Evolutionary conservation across 2,888 invertebrate species (phyloP).

Genomic region (Spodoptera picta): DNA sequence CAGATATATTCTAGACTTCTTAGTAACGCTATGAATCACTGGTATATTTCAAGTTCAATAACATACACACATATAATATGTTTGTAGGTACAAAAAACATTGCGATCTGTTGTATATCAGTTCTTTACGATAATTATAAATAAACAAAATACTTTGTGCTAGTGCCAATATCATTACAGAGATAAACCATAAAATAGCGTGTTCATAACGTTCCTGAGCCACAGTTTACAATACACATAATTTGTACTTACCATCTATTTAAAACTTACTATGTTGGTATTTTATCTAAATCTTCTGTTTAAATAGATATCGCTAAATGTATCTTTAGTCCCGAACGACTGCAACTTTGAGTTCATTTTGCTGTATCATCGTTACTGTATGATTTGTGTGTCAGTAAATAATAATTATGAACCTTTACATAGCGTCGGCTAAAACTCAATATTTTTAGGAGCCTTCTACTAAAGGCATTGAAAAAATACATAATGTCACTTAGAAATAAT

Average conservation of each 20-base stretch:
- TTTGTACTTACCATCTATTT: constrained; percentile 9
- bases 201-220: constrained; percentile 19
- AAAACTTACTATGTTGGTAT: too few species aligned
- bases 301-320: too few species aligned
- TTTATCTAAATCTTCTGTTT: too few species aligned
- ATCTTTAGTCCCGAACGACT: too few species aligned
- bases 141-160: constrained; percentile 34
- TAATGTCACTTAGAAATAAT: too few species aligned
- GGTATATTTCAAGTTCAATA: background rate
- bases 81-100: constrained; percentile 14
- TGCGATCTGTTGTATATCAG: constrained; percentile 37
- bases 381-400: too few species aligned
- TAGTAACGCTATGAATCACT: constrained; percentile 5
- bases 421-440: too few species aligned
- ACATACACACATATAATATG: constrained; percentile 3
- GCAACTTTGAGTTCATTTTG: too few species aligned
- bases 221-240: constrained; percentile 9
- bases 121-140: constrained; percentile 42
- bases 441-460: too few species aligned
- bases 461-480: too few species aligned
- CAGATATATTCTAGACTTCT: constrained; percentile 1
- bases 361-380: too few species aligned
- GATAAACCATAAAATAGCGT: constrained; percentile 20
- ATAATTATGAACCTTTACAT: too few species aligned
- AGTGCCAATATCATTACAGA: constrained; percentile 38